These are phyloP conservation scores for Eulimnadia texana DNA, from an alignment of 1,140 invertebrate genomes.

Conservation along the genomic window DNA sequence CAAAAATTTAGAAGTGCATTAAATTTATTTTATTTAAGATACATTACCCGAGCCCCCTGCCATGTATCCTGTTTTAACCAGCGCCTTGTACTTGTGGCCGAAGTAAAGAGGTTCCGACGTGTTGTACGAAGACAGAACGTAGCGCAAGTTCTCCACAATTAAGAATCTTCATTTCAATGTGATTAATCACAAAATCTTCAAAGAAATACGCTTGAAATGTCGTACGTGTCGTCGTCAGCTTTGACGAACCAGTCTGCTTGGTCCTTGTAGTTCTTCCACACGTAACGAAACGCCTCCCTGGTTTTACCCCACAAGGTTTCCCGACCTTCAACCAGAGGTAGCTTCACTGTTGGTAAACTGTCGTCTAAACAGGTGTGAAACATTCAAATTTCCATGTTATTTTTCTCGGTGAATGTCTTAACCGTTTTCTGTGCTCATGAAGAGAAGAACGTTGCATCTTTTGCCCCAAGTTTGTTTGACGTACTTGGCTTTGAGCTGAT, in stretches of 20 bases:
- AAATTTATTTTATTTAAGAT: neutral
- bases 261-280: slow-evolving; percentile 63
- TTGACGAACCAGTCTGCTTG: slow-evolving; percentile 88
- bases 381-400: neutral
- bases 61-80: slow-evolving; percentile 82
- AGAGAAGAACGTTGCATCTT: slow-evolving; percentile 74
- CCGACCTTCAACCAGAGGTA: slow-evolving; percentile 64
- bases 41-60: slow-evolving; percentile 48
- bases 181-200: neutral
- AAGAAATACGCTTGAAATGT: neutral
- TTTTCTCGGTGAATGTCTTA: slow-evolving; percentile 4
- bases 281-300: slow-evolving; percentile 78
- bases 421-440: slow-evolving; percentile 72
- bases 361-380: slow-evolving; percentile 24
- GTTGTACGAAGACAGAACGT: slow-evolving; percentile 62
- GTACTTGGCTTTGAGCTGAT: slow-evolving; percentile 74
- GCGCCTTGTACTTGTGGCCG: slow-evolving; percentile 77
- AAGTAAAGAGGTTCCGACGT: slow-evolving; percentile 63
- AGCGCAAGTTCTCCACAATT: slow-evolving; percentile 78
- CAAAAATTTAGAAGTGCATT: neutral
- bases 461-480: slow-evolving; percentile 92
- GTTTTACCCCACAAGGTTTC: slow-evolving; percentile 92
- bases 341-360: slow-evolving; percentile 30
- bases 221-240: slow-evolving; percentile 83
- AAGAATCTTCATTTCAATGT: slow-evolving; percentile 47